Base-by-base conservation (phyloP, 2,113 vertebrate species). In the Sorex araneus region DNA sequence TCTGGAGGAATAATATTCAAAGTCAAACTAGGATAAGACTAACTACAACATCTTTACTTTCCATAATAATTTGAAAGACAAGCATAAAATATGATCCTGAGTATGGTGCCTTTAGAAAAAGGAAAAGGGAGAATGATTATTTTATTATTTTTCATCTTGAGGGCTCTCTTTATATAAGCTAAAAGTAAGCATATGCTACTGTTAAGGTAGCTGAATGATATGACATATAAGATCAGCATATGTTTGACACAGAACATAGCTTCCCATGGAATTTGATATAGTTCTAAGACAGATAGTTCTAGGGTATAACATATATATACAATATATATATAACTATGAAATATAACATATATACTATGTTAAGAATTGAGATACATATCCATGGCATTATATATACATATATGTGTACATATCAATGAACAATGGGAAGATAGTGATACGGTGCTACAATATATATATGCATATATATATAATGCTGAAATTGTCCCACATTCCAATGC, bases 1-100 rank as follows among this genome's bases (percentile, higher is more conserved):
- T 87, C 89, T 67, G 93, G 5, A 91, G 21, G 1, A 92, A 89
- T 95, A 80, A 88, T 23, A 86, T 87, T 87, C 43, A 54, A 67
- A 85, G 45, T 83, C 90, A 87, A 12, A 23, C 12, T 80, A 40
- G 18, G 43, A 23, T 76, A 92, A 91, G 60, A 80, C 82, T 76
- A 63, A 81, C n/a, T 70, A 27, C 92, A 63, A 1, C 6, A 32
- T 60, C 70, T 92, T 69, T 80, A 69, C n/a, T 63, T 64, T 28
- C 19, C 2, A 28, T 8, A 0, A 28, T 25, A 82, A 23, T 23
- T 83, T 75, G 12, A 89, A 96, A 36, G 67, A 76, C 18, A 60
- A 60, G 40, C 40, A 45, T 32, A 83, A 80, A 70, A 66, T 5
- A 16, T 9, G 23, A 87, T 66, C 18, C 6, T 34, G 13, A 36